A percentile compares a stretch with the other conserved stretches of the same genome.
phyloP scores from a whole-genome alignment of 2,888 invertebrate species.

The Aporophyla nigra region DNA sequence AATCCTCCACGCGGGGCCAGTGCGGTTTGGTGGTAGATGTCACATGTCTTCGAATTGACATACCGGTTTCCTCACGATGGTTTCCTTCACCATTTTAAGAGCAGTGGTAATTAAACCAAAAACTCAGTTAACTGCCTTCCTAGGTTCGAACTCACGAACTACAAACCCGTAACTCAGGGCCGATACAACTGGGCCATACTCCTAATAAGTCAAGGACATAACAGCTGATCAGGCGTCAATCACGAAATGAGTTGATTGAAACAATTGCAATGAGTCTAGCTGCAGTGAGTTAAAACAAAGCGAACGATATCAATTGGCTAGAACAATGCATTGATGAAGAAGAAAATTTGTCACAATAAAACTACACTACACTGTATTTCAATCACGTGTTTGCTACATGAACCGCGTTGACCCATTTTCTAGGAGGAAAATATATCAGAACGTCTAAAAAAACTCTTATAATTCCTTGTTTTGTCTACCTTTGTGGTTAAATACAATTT shows the following conservation, averaged over 20 bases:
- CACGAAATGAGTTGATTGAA: not conserved
- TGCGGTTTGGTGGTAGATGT: no score
- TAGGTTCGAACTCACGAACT: no score
- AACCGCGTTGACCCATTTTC: constrained; percentile 49
- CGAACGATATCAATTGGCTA: not conserved
- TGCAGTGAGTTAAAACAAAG: not conserved
- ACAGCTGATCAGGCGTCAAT: not conserved
- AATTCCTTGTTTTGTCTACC: not conserved
- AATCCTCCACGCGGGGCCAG: no score
- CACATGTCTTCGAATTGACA: no score
- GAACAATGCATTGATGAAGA: not conserved
- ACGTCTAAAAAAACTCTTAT: not conserved
- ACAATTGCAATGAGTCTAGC: not conserved
- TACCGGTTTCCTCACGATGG: no score
- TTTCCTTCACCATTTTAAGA: no score
- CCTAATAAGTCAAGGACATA: not conserved
- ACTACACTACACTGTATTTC: not conserved
- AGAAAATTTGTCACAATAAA: constrained; percentile 13
- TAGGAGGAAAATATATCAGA: not conserved
- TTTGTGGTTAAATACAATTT: not conserved
- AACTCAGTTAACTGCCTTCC: no score
- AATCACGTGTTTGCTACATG: not conserved
- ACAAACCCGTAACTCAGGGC: no score
- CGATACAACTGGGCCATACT: no score
- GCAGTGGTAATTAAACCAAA: no score